These are phyloP conservation scores for Arge pagana DNA, from an alignment of 2,888 invertebrate species.

Conservation along the genomic window DNA sequence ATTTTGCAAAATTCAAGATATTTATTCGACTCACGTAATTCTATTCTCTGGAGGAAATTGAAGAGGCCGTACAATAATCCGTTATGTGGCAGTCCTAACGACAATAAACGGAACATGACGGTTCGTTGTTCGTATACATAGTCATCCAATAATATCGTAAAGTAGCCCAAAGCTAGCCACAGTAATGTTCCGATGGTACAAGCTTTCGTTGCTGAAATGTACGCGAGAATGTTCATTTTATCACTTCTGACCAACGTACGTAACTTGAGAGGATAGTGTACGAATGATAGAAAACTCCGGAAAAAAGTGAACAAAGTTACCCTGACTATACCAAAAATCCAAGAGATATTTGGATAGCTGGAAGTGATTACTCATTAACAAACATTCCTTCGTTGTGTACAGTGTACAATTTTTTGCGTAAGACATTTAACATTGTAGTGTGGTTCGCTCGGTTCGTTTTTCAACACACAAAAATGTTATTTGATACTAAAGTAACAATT, in stretches of 20 bases:
- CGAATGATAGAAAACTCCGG: background rate
- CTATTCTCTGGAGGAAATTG: conserved; percentile 25
- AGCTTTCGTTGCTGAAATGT: conserved; percentile 30
- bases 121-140: conserved; percentile 16
- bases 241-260: background rate
- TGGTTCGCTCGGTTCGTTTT: too few relatives aligned
- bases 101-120: conserved; percentile 15
- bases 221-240: background rate
- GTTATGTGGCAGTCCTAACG: conserved; percentile 32
- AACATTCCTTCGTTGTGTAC: too few relatives aligned
- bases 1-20: background rate
- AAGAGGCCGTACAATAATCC: conserved; percentile 33
- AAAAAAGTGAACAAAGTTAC: too few relatives aligned
- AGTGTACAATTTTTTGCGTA: too few relatives aligned
- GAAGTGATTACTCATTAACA: too few relatives aligned
- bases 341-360: too few relatives aligned
- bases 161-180: conserved; percentile 32
- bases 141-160: conserved; percentile 29
- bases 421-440: too few relatives aligned
- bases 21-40: conserved; percentile 24
- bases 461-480: too few relatives aligned
- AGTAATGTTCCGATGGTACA: conserved; percentile 25
- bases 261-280: background rate
- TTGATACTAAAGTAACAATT: too few relatives aligned
- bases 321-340: too few relatives aligned